Evolutionary conservation across 1,140 invertebrate genomes (phyloP).

Genomic region (Leptonema lineaticorne): DNA sequence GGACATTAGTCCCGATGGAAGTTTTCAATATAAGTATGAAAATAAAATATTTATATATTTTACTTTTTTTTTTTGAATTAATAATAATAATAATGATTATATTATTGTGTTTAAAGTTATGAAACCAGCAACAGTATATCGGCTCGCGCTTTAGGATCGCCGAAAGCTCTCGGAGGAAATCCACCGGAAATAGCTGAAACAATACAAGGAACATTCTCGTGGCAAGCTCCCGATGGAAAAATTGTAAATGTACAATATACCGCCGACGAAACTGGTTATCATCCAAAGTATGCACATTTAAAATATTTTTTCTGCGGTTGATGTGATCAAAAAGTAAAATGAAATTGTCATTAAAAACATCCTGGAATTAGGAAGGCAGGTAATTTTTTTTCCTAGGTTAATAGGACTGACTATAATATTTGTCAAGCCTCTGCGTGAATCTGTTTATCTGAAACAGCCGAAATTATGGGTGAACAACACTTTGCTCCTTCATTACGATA

Average conservation of each 20-base stretch:
- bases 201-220: constrained; percentile 46
- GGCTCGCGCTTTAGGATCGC: constrained; percentile 46
- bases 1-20: constrained; percentile 32
- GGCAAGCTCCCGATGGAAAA: constrained; percentile 51
- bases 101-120: constrained; percentile 48
- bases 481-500: too few species aligned
- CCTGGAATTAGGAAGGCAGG: too few species aligned
- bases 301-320: too few species aligned
- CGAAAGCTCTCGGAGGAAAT: constrained; percentile 45
- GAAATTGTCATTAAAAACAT: too few species aligned
- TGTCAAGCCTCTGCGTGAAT: too few species aligned
- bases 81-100: constrained; percentile 25
- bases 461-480: too few species aligned
- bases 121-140: constrained; percentile 54
- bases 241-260: constrained; percentile 48
- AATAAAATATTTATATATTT: neutral
- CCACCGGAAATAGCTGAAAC: constrained; percentile 43
- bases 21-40: constrained; percentile 37
- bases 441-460: too few species aligned
- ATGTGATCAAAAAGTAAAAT: too few species aligned
- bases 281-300: constrained; percentile 43
- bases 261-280: constrained; percentile 57
- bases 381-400: too few species aligned
- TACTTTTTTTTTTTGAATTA: neutral
- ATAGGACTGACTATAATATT: too few species aligned